Percentiles rank a stretch among this genome's conserved stretches.
phyloP scores from a whole-genome alignment of 2,113 vertebrate genomes.

The Pandion haliaetus region DNA sequence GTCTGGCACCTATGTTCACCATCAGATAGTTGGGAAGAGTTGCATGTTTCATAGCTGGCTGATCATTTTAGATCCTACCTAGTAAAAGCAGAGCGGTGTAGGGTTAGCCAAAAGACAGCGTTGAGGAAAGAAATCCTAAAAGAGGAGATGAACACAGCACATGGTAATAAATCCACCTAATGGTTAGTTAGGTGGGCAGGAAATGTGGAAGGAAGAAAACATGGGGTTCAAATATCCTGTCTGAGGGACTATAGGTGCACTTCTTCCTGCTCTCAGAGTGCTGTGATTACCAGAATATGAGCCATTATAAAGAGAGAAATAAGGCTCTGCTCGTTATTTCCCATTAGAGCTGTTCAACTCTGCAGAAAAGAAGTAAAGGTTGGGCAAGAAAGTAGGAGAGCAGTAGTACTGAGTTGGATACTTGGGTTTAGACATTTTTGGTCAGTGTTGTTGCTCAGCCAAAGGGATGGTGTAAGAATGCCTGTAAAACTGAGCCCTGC shows the following conservation, averaged over 20 bases:
- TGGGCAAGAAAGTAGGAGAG: background rate
- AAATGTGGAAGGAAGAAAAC: background rate
- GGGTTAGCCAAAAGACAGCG: background rate
- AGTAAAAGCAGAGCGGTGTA: background rate
- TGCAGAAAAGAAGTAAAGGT: background rate
- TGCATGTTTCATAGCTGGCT: background rate
- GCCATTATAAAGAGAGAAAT: background rate
- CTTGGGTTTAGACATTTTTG: background rate
- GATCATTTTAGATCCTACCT: background rate
- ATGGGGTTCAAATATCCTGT: background rate
- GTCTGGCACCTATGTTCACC: background rate
- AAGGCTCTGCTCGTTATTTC: background rate
- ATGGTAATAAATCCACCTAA: background rate
- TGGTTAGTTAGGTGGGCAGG: background rate
- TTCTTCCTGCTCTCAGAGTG: background rate
- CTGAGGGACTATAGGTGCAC: background rate
- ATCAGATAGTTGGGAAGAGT: background rate
- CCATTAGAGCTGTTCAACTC: background rate
- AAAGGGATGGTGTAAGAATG: background rate
- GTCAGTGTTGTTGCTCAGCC: background rate
- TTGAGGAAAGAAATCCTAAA: background rate
- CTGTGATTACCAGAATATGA: background rate
- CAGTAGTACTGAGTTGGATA: background rate
- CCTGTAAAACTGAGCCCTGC: background rate
- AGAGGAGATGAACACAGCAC: background rate